A percentile compares a stretch with the other conserved stretches of the same genome.
phyloP scores from a whole-genome alignment of 2,797 vertebrate species.

The Falco cherrug region DNA sequence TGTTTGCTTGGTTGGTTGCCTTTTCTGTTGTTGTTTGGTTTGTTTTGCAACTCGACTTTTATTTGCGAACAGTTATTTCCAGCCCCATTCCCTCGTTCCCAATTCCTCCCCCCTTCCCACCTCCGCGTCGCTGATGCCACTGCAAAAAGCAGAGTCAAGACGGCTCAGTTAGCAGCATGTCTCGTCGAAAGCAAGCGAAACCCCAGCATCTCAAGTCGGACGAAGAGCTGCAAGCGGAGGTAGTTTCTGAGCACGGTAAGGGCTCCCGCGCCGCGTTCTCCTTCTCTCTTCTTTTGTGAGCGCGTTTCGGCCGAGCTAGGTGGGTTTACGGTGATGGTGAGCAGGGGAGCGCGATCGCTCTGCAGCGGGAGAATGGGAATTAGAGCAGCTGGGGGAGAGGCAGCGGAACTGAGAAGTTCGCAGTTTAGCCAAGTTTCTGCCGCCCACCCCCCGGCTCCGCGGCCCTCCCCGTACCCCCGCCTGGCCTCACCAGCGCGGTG shows the following conservation, averaged over 20 bases:
- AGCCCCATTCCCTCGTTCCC: neutral
- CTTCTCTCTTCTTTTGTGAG: neutral
- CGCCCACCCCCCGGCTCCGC: neutral
- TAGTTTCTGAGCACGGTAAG: constrained; percentile 93
- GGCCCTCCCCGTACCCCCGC: constrained; percentile 15
- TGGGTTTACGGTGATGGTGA: constrained; percentile 43
- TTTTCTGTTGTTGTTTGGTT: constrained; percentile 25
- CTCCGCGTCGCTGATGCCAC: constrained; percentile 86
- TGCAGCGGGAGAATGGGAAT: constrained; percentile 19
- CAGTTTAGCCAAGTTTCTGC: constrained; percentile 57
- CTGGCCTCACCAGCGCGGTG: constrained; percentile 1
- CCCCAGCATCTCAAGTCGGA: constrained; percentile 98
- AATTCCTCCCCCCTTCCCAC: constrained; percentile 24
- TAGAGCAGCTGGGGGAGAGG: neutral
- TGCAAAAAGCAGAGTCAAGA: constrained; percentile 86
- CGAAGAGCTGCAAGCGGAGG: constrained; percentile 89
- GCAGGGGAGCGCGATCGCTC: constrained; percentile 26
- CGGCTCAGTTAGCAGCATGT: constrained; percentile 92
- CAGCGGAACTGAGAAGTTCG: constrained; percentile 36
- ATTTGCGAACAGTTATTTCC: constrained; percentile 79
- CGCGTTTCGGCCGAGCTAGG: constrained; percentile 24
- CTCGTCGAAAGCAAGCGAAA: constrained; percentile 99
- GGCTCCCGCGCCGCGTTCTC: neutral
- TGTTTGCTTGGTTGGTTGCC: neutral
- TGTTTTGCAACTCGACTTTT: constrained; percentile 74